A percentile compares a stretch with the other conserved stretches of the same genome.
Conservation (phyloP, 92 coral and sea anemone genomes). For the Siderastrea siderea region DNA sequence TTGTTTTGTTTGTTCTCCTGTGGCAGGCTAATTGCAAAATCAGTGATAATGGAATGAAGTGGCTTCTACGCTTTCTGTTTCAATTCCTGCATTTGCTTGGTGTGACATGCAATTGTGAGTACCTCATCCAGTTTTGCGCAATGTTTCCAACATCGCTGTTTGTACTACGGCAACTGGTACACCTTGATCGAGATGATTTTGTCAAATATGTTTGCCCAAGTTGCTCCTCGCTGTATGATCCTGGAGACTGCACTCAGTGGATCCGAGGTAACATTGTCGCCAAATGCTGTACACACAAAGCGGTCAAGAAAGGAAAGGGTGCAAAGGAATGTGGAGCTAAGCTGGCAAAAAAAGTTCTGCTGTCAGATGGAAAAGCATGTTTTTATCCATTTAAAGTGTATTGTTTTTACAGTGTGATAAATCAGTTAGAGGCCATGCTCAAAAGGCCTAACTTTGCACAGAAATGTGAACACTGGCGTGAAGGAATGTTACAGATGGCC, state of each 20-base stretch:
- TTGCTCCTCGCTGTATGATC: conserved; percentile 40
- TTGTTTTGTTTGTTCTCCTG: conserved; percentile 49
- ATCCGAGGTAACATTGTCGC: too few species aligned
- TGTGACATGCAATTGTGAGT: conserved; percentile 27
- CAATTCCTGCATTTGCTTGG: conserved; percentile 57
- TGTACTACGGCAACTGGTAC: conserved; percentile 42
- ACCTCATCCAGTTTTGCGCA: conserved; percentile 30
- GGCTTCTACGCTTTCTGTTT: conserved; percentile 58
- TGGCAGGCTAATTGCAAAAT: conserved; percentile 70
- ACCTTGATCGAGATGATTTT: conserved; percentile 49
- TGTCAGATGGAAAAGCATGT: conserved; percentile 23
- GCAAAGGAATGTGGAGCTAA: conserved; percentile 52
- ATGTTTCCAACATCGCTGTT: neutral
- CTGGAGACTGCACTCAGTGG: too few species aligned
- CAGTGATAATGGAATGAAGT: conserved; percentile 68
- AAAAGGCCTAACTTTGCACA: conserved; percentile 44
- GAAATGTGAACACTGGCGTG: conserved; percentile 52
- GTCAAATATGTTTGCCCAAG: conserved; percentile 59
- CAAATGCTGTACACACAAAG: too few species aligned
- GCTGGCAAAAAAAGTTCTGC: conserved; percentile 36
- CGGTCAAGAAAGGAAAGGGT: too few species aligned
- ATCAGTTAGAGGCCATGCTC: conserved; percentile 45
- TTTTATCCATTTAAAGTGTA: conserved; percentile 39
- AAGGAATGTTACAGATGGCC: conserved; percentile 13
- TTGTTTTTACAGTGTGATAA: neutral